Conservation (phyloP, 2,797 vertebrate species). For the Sorex maritimensis region DNA sequence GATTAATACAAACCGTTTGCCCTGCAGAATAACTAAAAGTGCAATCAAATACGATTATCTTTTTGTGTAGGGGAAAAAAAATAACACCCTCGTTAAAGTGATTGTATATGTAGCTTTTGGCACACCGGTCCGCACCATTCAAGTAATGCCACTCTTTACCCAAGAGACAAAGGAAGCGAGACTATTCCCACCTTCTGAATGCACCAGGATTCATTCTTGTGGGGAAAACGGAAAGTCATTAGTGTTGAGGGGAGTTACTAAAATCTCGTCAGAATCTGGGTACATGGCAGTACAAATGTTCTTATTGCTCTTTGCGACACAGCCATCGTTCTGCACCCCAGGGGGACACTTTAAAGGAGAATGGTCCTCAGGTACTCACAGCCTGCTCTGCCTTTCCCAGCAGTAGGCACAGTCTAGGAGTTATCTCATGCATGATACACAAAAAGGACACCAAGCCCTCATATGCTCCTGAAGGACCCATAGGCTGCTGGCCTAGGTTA, state of each 20-base stretch:
- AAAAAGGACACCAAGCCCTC: not conserved
- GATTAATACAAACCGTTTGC: slow-evolving; percentile 74
- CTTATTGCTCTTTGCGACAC: not conserved
- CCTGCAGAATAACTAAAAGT: slow-evolving; percentile 77
- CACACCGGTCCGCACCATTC: slow-evolving; percentile 67
- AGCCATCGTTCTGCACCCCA: not conserved
- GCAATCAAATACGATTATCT: slow-evolving; percentile 73
- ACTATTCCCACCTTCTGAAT: not conserved
- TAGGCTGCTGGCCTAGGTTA: not conserved
- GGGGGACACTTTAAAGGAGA: not conserved
- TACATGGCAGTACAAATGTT: not conserved
- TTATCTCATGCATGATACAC: not conserved
- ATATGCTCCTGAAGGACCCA: not conserved
- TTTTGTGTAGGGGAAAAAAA: slow-evolving; percentile 32
- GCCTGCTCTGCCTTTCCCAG: not conserved
- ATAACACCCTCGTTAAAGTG: slow-evolving; percentile 60
- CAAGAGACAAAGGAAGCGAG: slow-evolving; percentile 44
- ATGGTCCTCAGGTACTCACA: not conserved
- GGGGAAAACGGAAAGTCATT: slow-evolving; percentile 4
- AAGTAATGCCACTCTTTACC: slow-evolving; percentile 30
- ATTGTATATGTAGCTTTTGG: slow-evolving; percentile 52
- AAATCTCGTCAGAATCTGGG: not conserved
- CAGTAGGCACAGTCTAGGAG: slow-evolving; percentile 35
- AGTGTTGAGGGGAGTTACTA: slow-evolving; percentile 14
- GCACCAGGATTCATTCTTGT: not conserved